Evolutionary conservation across 2,797 vertebrate genomes (phyloP).

Genomic region (Eospalax fontanierii): DNA sequence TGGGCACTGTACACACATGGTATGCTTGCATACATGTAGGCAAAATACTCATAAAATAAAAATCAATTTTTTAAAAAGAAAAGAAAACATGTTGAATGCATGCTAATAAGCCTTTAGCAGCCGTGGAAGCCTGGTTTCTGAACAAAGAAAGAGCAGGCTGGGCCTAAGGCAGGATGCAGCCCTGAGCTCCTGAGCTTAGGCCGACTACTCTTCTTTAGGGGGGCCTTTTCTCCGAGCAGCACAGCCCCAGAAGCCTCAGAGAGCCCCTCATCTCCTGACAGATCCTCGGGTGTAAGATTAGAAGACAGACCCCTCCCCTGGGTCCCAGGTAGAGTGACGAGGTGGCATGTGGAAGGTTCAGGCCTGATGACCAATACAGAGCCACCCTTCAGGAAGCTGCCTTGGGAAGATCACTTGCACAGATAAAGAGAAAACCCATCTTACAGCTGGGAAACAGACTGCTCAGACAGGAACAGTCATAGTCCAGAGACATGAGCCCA

Average conservation of each 20-base stretch:
- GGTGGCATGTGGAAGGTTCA: neutral
- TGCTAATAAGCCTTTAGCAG: accelerated
- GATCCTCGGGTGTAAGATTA: neutral
- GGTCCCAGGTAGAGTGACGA: neutral
- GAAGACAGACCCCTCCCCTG: neutral
- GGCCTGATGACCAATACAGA: neutral
- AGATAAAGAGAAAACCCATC: neutral
- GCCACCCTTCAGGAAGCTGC: neutral
- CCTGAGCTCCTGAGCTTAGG: neutral
- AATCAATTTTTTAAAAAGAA: too few species aligned
- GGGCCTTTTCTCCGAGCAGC: neutral
- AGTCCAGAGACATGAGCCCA: neutral
- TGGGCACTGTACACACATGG: too few species aligned
- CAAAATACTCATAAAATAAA: too few species aligned
- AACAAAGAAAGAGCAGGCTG: neutral
- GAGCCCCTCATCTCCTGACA: neutral
- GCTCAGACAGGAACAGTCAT: neutral
- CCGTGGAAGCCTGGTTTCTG: neutral
- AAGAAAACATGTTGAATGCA: neutral
- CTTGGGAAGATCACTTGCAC: neutral
- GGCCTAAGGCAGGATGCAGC: accelerated
- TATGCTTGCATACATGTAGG: too few species aligned
- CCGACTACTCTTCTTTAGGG: neutral
- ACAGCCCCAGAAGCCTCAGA: neutral
- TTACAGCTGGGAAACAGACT: neutral